Evolutionary conservation across 2,797 vertebrate species (phyloP).

Genomic region (Cynopterus sphinx): DNA sequence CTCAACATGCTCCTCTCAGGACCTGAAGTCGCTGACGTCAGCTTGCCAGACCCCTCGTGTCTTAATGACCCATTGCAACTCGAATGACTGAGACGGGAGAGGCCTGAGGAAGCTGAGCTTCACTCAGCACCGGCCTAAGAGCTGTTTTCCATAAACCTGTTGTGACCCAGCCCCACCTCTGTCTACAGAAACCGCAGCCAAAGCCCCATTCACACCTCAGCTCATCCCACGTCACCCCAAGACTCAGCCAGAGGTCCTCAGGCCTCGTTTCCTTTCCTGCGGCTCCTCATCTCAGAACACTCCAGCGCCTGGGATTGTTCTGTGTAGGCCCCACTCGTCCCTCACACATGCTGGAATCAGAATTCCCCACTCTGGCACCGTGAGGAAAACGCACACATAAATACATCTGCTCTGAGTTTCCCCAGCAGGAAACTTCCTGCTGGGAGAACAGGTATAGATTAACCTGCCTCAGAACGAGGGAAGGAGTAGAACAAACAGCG

Average conservation of each 20-base stretch:
- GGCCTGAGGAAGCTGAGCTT: neutral
- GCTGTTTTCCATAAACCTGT: rapidly evolving
- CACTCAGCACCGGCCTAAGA: neutral
- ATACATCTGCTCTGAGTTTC: neutral
- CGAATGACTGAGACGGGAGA: neutral
- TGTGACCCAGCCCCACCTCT: neutral
- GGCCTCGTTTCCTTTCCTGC: neutral
- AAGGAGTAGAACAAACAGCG: neutral
- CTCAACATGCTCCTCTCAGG: neutral
- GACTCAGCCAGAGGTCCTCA: neutral
- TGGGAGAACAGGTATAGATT: neutral
- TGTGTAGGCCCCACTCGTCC: neutral
- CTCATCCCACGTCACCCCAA: neutral
- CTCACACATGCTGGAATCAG: neutral
- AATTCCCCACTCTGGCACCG: rapidly evolving
- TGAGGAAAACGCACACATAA: neutral
- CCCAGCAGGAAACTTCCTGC: neutral
- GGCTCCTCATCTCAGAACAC: neutral
- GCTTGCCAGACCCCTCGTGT: neutral
- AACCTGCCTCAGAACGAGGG: neutral
- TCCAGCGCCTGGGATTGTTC: neutral
- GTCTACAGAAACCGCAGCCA: neutral
- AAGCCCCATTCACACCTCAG: neutral
- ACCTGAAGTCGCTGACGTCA: neutral
- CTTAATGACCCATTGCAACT: neutral